These are phyloP conservation scores for Chionis minor DNA, from an alignment of 2,113 vertebrate genomes.

Conservation along the genomic window DNA sequence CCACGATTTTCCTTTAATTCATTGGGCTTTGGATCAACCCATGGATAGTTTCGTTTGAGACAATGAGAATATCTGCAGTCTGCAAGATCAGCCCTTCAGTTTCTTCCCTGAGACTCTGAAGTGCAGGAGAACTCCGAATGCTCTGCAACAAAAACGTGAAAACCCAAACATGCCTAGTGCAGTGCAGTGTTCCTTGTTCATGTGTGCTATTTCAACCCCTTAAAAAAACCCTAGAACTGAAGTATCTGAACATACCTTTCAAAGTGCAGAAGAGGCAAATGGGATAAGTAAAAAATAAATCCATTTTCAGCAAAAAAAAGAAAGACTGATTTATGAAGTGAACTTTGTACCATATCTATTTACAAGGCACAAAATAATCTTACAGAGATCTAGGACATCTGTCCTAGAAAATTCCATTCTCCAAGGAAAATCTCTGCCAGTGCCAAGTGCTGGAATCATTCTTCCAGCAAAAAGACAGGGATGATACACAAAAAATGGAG, in stretches of 20 bases:
- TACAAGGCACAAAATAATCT: not conserved
- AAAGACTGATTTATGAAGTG: not conserved
- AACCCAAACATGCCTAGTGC: not conserved
- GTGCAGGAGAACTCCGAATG: not conserved
- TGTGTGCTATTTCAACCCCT: not conserved
- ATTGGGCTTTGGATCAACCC: not conserved
- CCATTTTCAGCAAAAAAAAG: not conserved
- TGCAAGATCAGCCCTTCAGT: not conserved
- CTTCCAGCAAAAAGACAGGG: not conserved
- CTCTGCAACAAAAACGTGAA: not conserved
- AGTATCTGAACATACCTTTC: not conserved
- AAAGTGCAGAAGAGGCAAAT: not conserved
- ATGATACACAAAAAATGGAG: not conserved
- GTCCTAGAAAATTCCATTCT: slow-evolving; percentile 11
- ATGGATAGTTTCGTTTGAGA: not conserved
- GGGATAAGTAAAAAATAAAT: not conserved
- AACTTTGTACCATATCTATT: slow-evolving; percentile 1
- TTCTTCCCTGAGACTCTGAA: not conserved
- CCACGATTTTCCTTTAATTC: not conserved
- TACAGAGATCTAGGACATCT: slow-evolving; percentile 2
- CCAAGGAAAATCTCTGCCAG: not conserved
- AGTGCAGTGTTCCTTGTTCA: not conserved
- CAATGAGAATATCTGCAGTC: not conserved
- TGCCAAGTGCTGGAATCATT: not conserved
- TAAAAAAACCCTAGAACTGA: not conserved